Evolutionary conservation across 2,113 vertebrate species (phyloP), one percentile per base, ranked within the genome.

Genomic region (Limnothrissa miodon): DNA sequence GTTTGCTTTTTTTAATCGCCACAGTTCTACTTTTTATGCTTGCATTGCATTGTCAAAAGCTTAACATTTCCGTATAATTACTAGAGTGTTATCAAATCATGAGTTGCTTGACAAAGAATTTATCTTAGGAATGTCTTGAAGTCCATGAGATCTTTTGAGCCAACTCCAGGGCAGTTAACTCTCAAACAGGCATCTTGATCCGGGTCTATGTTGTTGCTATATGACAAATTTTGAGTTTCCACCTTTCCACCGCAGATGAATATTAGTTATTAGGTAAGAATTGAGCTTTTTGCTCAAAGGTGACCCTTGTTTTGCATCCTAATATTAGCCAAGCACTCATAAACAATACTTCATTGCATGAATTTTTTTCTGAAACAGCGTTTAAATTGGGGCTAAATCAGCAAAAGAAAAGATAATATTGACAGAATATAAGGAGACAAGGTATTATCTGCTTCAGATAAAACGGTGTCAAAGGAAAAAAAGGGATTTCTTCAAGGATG

Each of bases 381-480:
- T 62, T 80, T 81, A 87, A 84, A 74, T 53, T 81, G 80, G 53
- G 78, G 8, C 17, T 51, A 62, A 29, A 74, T 36, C 15, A 36
- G 9, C 36, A 74, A 25, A 29, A 62, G 66, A 74, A 13, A 9
- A n/a, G n/a, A 62, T 62, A 10, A 62, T 48, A 48, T 23, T 21
- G 19, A 56, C 3, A 21, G 48, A 56, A 21, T 56, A 4, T 23
- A 56, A 23, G 0, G 21, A 23, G 3, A 23, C 51, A 5, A 1
- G 7, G 21, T 23, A 56, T 56, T 21, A 23, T 21, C 23, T 56
- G 51, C 19, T 56, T 56, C 19, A 23, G 21, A 5, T 56, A 53
- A 53, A 56, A 23, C 51, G 23, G 7, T 21, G 1, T 53, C 1
- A 56, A 0, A 19, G 6, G 7, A 23, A 56, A 23, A 23, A 56